Conservation (phyloP, 2,888 invertebrate species). For the Diarsia rubi region DNA sequence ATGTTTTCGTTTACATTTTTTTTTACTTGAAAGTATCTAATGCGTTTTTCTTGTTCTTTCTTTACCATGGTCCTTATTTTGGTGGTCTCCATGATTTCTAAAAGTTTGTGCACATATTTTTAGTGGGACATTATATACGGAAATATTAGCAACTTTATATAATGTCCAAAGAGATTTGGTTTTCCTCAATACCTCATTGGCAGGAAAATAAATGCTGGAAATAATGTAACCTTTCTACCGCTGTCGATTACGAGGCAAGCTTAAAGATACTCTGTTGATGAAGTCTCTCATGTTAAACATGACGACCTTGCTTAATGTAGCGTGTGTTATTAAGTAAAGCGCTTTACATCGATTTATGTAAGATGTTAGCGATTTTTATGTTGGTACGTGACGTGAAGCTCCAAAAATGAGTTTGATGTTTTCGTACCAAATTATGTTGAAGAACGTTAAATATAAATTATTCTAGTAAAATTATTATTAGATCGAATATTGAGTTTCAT, state of each 20-base stretch:
- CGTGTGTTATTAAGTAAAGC: slow-evolving; percentile 63
- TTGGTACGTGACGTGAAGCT: slow-evolving; percentile 35
- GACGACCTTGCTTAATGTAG: slow-evolving; percentile 65
- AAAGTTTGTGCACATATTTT: too few species aligned
- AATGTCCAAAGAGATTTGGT: not conserved
- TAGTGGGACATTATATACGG: not conserved
- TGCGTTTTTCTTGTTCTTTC: too few species aligned
- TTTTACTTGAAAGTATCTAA: too few species aligned
- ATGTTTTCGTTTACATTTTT: too few species aligned
- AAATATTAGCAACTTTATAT: slow-evolving; percentile 3
- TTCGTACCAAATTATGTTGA: slow-evolving; percentile 15
- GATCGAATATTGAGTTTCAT: slow-evolving; percentile 22
- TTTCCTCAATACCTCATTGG: not conserved
- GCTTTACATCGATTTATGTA: slow-evolving; percentile 59
- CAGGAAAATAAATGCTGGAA: slow-evolving; percentile 32
- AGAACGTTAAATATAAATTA: slow-evolving; percentile 26
- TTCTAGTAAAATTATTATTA: slow-evolving; percentile 23
- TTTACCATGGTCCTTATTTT: too few species aligned
- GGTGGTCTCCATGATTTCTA: too few species aligned
- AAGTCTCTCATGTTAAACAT: slow-evolving; percentile 53
- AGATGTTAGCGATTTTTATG: slow-evolving; percentile 46
- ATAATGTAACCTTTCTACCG: slow-evolving; percentile 36
- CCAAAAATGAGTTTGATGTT: slow-evolving; percentile 30
- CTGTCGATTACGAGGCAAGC: slow-evolving; percentile 55
- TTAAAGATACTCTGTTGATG: slow-evolving; percentile 63